Evolutionary conservation across 2,888 invertebrate genomes (phyloP).

Genomic region (Matsumyia berberina): DNA sequence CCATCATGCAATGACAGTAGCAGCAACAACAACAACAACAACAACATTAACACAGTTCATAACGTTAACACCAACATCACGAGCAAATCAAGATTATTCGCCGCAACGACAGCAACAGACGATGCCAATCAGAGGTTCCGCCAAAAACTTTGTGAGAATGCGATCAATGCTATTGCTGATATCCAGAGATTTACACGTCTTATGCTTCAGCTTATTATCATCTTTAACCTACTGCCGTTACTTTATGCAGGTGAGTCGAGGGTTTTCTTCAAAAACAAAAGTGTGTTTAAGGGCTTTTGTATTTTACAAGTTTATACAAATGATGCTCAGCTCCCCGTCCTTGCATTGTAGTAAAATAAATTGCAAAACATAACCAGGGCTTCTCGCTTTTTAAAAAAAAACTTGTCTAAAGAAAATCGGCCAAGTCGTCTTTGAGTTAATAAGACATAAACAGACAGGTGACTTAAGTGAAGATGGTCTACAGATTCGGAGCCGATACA

Average conservation of each 20-base stretch:
- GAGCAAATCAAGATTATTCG: constrained; percentile 40
- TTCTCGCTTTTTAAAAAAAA: too few species aligned
- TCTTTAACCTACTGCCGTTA: constrained; percentile 84
- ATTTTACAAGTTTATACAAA: too few species aligned
- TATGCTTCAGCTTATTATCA: constrained; percentile 83
- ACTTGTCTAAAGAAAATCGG: too few species aligned
- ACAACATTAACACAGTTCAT: constrained; percentile 15
- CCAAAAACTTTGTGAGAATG: constrained; percentile 58
- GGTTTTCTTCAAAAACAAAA: not conserved
- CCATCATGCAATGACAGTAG: constrained; percentile 35
- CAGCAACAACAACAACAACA: constrained; percentile 28
- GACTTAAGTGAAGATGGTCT: too few species aligned
- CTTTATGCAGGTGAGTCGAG: constrained; percentile 84
- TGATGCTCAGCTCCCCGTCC: too few species aligned
- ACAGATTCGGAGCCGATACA: too few species aligned
- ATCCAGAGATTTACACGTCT: constrained; percentile 82
- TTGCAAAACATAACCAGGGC: too few species aligned
- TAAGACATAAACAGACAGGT: too few species aligned
- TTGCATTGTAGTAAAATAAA: too few species aligned
- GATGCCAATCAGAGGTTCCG: constrained; percentile 16
- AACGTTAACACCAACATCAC: constrained; percentile 28
- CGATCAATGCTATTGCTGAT: constrained; percentile 80
- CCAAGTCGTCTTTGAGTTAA: too few species aligned
- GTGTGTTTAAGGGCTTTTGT: too few species aligned
- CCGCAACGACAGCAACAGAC: constrained; percentile 3